These are phyloP conservation scores for Semaprochilodus insignis DNA, from an alignment of 2,797 vertebrate species.

Conservation along the genomic window DNA sequence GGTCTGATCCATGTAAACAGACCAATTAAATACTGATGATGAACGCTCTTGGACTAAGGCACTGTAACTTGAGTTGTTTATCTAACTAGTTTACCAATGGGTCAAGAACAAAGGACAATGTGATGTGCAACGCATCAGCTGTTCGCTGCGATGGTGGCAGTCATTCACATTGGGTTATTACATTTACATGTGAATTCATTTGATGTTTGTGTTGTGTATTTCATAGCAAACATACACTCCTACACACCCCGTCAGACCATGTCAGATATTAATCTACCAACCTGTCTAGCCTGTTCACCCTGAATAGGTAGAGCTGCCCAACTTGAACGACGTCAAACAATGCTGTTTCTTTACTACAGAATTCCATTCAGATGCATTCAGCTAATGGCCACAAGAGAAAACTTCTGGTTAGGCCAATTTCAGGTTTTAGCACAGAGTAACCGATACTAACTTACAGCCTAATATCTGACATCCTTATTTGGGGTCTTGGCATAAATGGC, in stretches of 20 bases:
- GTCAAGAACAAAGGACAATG: too few relatives aligned
- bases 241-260: not conserved
- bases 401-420: not conserved
- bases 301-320: not conserved
- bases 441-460: not conserved
- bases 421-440: not conserved
- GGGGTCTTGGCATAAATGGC: constrained; percentile 22
- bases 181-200: not conserved
- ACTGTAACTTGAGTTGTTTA: too few relatives aligned
- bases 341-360: not conserved
- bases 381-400: not conserved
- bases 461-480: constrained; percentile 20
- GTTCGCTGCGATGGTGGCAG: too few relatives aligned
- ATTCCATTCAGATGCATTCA: not conserved
- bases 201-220: not conserved
- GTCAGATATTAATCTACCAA: constrained; percentile 24
- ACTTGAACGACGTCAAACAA: not conserved
- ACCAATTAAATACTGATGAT: too few relatives aligned
- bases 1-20: too few relatives aligned
- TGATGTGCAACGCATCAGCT: too few relatives aligned
- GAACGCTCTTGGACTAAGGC: too few relatives aligned
- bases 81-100: too few relatives aligned
- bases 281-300: constrained; percentile 61
- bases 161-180: too few relatives aligned
- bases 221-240: constrained; percentile 8